Evolutionary conservation across 2,113 vertebrate species (phyloP).

Genomic region (Elachura formosa): DNA sequence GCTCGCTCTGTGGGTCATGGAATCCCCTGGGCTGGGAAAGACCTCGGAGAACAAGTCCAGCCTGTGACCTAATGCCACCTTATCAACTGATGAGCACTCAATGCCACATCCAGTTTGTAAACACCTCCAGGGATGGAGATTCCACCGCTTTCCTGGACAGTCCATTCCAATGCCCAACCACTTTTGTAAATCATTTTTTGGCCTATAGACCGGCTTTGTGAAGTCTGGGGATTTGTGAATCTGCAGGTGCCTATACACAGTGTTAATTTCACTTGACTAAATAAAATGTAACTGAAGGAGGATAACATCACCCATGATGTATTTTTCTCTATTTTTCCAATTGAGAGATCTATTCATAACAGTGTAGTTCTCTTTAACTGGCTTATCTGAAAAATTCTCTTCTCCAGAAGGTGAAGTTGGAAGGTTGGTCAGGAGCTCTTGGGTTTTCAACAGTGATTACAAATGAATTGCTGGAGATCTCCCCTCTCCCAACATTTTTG

Average conservation of each 20-base stretch:
- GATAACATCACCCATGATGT: neutral
- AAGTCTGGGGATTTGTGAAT: neutral
- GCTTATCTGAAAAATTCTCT: neutral
- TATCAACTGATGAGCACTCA: neutral
- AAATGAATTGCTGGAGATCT: neutral
- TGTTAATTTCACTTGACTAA: neutral
- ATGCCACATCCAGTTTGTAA: neutral
- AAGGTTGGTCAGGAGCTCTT: neutral
- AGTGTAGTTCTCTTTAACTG: neutral
- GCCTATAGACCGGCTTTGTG: neutral
- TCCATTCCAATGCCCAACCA: neutral
- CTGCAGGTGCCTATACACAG: neutral
- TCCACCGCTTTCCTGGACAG: neutral
- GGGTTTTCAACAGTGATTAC: neutral
- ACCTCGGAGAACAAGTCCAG: neutral
- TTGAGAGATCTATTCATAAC: neutral
- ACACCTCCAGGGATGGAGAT: neutral
- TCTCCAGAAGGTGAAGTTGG: neutral
- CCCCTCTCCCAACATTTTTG: neutral
- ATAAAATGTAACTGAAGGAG: neutral
- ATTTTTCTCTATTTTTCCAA: neutral
- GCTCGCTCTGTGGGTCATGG: rapidly evolving
- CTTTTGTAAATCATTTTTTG: neutral
- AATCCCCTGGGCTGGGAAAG: neutral
- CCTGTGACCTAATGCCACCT: neutral